Evolutionary conservation across 2,113 vertebrate species (phyloP).

Genomic region (Morone chrysops): DNA sequence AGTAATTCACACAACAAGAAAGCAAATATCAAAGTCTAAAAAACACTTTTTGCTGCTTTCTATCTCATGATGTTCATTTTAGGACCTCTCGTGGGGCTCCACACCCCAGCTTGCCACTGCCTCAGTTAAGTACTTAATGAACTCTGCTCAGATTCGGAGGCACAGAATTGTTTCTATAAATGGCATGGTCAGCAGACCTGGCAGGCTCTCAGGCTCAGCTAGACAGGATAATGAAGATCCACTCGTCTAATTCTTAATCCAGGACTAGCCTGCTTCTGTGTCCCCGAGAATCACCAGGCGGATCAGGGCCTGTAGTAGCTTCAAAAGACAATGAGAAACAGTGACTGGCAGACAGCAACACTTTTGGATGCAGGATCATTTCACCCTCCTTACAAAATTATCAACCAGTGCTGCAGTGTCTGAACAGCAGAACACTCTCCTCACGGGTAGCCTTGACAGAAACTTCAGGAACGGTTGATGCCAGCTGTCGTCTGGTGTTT

Average conservation of each 20-base stretch:
- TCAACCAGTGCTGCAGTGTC: background rate
- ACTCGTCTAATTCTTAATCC: slow-evolving; percentile 42
- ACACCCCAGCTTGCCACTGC: background rate
- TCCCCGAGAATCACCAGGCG: slow-evolving; percentile 18
- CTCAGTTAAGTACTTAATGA: background rate
- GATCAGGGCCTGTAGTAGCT: no score
- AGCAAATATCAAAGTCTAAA: background rate
- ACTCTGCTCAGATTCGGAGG: background rate
- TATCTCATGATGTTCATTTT: background rate
- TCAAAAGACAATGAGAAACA: slow-evolving; percentile 19
- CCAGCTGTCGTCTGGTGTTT: slow-evolving; percentile 68
- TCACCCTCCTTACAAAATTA: background rate
- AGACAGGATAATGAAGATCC: slow-evolving; percentile 23
- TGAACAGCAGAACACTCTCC: slow-evolving; percentile 5
- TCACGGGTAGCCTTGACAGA: slow-evolving; percentile 41
- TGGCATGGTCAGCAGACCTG: background rate
- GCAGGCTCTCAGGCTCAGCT: background rate
- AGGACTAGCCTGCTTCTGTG: slow-evolving; percentile 49
- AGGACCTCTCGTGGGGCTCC: background rate
- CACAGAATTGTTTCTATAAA: background rate
- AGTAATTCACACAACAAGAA: background rate
- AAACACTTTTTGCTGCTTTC: background rate
- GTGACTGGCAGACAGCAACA: slow-evolving; percentile 3
- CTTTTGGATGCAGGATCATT: background rate
- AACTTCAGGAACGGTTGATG: background rate